Evolutionary conservation across 2,888 invertebrate species (phyloP), one percentile per base, ranked within the genome.

Genomic region (Junonia oenone): DNA sequence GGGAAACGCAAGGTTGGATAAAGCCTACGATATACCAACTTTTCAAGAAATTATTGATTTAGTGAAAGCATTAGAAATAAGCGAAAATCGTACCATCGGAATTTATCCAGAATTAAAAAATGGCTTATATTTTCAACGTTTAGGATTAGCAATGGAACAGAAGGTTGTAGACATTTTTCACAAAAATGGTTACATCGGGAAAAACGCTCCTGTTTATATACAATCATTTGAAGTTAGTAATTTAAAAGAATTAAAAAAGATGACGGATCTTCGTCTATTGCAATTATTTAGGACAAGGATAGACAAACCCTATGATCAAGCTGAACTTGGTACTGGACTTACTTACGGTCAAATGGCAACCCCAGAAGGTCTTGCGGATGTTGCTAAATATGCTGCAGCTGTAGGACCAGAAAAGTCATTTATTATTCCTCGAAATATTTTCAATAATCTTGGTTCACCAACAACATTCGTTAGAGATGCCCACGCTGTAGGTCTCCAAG

Each of bases 41-140:
- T 73, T 89, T 26, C 78, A 80, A 68, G 88, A 89, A 72, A 85
- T 89, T 11, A 83, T 89, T 29, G 76, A 84, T 59, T 65, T 88
- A 45, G 85, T 78, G 0, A 84, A 81, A 67, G 68, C 78, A 35
- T 63, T 88, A 63, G 71, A 88, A 68, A 58, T 62, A 0, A 85
- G 84, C 63, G 78, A 80, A 67, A 72, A 70, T 45, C 76, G 83
- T 48, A 64, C 67, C 14, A 82, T 89, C 11, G 88, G 89, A 6
- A 74, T 89, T 49, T 87, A 85, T 56, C 87, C 88, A 2, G 89
- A 89, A 76, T 76, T 88, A 11, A 89, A 89, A 62, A 81, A 85
- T 59, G 76, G 79, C 45, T 75, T 76, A 0, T 79, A 88, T 61
- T 89, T 88, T 55, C 69, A 76, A 53, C 63, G 58, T 1, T 58